Conservation (phyloP, 2,888 invertebrate species). For the Macropis europaea region DNA sequence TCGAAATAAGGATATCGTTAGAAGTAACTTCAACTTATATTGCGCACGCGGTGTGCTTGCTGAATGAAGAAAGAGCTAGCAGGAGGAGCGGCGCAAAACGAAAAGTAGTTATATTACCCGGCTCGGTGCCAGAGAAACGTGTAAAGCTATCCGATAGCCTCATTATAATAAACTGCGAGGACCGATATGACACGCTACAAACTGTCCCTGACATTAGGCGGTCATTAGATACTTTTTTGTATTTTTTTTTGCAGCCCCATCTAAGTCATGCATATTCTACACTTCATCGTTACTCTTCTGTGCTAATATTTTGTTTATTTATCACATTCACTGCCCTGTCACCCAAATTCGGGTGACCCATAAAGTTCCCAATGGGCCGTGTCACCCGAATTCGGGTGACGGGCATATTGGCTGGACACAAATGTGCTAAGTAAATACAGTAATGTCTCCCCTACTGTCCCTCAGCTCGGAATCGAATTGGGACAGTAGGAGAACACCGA, state of each 20-base stretch:
- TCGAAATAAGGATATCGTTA: constrained; percentile 35
- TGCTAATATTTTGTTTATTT: no score
- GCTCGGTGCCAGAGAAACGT: constrained; percentile 70
- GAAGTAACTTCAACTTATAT: constrained; percentile 13
- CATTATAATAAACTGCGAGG: constrained; percentile 70
- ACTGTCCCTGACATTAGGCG: constrained; percentile 55
- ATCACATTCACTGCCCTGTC: no score
- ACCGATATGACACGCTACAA: constrained; percentile 49
- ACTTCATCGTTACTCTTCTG: background rate
- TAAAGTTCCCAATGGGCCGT: no score
- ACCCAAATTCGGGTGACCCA: no score
- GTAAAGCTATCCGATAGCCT: constrained; percentile 65
- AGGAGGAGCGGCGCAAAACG: constrained; percentile 34
- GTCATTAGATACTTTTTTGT: constrained; percentile 33
- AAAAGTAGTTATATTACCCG: constrained; percentile 62
- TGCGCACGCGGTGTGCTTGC: background rate
- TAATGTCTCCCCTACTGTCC: no score
- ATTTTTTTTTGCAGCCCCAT: background rate
- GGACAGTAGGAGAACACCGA: no score
- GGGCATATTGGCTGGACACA: no score
- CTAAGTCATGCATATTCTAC: background rate
- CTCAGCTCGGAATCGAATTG: no score
- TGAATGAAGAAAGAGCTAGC: constrained; percentile 21
- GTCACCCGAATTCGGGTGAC: no score
- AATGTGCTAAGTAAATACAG: no score